These are phyloP conservation scores for Aulostomus chinensis DNA, from an alignment of 2,797 vertebrate genomes.

Conservation along the genomic window DNA sequence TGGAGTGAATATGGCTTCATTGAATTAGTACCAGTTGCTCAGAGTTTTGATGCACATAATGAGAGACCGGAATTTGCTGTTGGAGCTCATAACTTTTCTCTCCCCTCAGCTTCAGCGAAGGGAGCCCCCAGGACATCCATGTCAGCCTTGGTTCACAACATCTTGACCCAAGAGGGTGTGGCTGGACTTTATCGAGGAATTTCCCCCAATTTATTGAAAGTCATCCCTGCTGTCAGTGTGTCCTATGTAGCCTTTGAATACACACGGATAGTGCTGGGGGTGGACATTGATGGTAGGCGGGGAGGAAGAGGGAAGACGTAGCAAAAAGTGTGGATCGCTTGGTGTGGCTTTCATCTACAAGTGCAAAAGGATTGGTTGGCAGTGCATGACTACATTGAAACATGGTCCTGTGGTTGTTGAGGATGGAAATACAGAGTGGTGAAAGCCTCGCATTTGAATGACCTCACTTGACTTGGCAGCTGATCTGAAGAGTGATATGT, in stretches of 20 bases:
- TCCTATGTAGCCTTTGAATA: constrained; percentile 97
- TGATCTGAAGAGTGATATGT: constrained; percentile 16
- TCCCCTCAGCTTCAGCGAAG: constrained; percentile 83
- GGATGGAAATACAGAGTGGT: background rate
- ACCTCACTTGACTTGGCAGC: constrained; percentile 11
- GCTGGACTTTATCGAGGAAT: constrained; percentile 94
- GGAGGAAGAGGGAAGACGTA: constrained; percentile 39
- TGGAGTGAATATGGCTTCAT: no score
- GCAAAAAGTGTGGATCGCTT: constrained; percentile 7
- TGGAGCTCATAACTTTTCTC: background rate
- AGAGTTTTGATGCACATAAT: no score
- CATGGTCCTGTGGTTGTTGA: background rate
- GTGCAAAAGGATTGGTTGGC: constrained; percentile 20
- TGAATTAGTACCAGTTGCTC: no score
- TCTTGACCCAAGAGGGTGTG: constrained; percentile 89
- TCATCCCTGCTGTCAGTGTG: constrained; percentile 96
- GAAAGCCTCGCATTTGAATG: constrained; percentile 8
- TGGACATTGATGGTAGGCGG: constrained; percentile 68
- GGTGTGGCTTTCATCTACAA: constrained; percentile 17
- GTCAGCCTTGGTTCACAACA: constrained; percentile 85
- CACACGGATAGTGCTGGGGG: constrained; percentile 89
- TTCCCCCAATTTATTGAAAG: constrained; percentile 97
- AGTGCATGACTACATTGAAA: constrained; percentile 46
- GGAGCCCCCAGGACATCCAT: constrained; percentile 87
- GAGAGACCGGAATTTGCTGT: background rate